These are phyloP conservation scores for Macrophya annulata DNA, from an alignment of 2,888 invertebrate genomes.

Conservation along the genomic window DNA sequence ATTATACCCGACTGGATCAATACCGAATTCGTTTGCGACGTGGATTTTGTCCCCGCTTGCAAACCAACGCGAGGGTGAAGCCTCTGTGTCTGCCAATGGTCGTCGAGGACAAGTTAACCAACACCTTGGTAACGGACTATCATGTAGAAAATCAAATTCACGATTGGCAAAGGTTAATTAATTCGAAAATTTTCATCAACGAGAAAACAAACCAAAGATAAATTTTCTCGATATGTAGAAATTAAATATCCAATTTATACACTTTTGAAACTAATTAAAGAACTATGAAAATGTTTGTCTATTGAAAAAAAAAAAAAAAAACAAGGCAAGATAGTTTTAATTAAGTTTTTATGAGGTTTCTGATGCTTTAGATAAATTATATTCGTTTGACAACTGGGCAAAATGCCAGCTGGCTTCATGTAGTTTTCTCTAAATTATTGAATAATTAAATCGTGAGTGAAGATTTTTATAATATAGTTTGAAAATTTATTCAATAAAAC, in stretches of 20 bases:
- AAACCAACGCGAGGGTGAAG: slow-evolving; percentile 7
- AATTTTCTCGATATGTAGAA: background rate
- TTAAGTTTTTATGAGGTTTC: background rate
- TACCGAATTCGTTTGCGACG: slow-evolving; percentile 48
- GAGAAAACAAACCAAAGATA: background rate
- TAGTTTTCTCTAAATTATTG: background rate
- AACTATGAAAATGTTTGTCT: background rate
- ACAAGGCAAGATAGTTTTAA: background rate
- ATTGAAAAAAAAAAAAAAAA: too few species aligned
- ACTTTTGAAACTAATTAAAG: background rate
- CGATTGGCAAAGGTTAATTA: background rate
- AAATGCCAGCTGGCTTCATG: background rate
- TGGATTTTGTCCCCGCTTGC: slow-evolving; percentile 24
- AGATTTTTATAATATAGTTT: too few species aligned
- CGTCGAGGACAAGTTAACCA: background rate
- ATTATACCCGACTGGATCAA: slow-evolving; percentile 39
- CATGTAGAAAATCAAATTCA: background rate
- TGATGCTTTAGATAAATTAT: background rate
- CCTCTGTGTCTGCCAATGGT: slow-evolving; percentile 21
- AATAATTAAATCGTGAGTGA: background rate
- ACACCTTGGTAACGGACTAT: slow-evolving; percentile 9
- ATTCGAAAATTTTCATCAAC: background rate
- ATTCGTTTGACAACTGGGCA: background rate
- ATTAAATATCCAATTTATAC: background rate
- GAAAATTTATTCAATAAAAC: too few species aligned